Evolutionary conservation across 2,797 vertebrate genomes (phyloP).

Genomic region (Jordanella pulchra): DNA sequence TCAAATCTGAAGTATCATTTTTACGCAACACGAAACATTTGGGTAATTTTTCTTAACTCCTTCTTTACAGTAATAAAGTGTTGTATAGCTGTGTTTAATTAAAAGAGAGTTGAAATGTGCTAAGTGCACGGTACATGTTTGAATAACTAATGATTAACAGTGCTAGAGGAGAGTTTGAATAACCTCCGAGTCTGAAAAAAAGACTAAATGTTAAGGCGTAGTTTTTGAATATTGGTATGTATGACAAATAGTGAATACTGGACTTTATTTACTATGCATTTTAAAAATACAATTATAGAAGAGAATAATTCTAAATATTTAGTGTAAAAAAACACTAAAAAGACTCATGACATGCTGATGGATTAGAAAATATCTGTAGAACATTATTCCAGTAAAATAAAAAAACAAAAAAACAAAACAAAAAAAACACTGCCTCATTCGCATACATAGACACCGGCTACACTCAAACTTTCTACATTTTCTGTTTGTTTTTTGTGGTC

Average conservation of each 20-base stretch:
- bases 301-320: background rate
- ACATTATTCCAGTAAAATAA: background rate
- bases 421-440: background rate
- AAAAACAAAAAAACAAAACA: background rate
- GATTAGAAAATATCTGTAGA: background rate
- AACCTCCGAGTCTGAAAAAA: background rate
- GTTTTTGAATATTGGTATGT: too few species aligned
- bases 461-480: background rate
- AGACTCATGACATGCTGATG: background rate
- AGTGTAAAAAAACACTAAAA: background rate
- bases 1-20: too few species aligned
- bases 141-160: too few species aligned
- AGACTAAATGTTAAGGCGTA: background rate
- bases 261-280: background rate
- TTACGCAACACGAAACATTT: background rate
- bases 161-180: too few species aligned
- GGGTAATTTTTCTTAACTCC: background rate
- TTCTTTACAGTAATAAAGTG: background rate
- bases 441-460: background rate
- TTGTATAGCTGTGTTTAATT: background rate
- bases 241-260: background rate
- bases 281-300: background rate
- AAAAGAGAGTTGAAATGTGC: background rate
- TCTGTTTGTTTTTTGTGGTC: background rate
- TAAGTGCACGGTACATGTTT: background rate